Evolutionary conservation across 2,888 invertebrate genomes (phyloP), one percentile per base, ranked within the genome.

Genomic region (Serripes groenlandicus): DNA sequence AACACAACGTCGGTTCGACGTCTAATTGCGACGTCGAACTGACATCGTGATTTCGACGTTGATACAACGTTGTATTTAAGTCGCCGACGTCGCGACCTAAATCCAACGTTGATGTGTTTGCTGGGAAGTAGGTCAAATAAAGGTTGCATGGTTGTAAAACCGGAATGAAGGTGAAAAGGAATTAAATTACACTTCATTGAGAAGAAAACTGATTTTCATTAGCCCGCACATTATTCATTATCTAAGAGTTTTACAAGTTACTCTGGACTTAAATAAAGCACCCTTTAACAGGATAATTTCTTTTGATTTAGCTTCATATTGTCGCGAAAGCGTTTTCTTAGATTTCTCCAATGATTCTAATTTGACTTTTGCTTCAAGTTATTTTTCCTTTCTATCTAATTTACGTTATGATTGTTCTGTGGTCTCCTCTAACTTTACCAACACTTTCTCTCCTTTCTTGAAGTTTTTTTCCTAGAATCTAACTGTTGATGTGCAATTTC

Each of bases 361-460:
- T 23, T 58, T 76, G 18, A 37, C 69, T 56, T 58, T 76, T 76
- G 5, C 28, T 26, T 1, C 56, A 69, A 56, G 7, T 66, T 42
- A 34, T 26, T 42, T 66, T 26, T 54, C 3, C 35, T 54, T 35
- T 56, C 68, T 62, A 15, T 75, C 52, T 15, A 75, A 32, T 66
- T 75, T 75, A 15, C 68, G 18, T 30, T 75, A 68, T n/a, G 34
- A n/a, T 37, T 75, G 75, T 75, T 75, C 68, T 15, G 56, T 21
- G 34, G 23, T 66, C n/a, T 68, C 68, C 74, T 52, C 62, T 49
- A 4, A 62, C 37, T 37, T 37, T 58, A 62, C 18, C 9, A 5
- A 73, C 34, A 42, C 15, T 74, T 30, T 60, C 62, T 62, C 5
- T 9, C 15, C 30, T 62, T 64, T 62, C 74, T 23, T 42, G 32